These are phyloP conservation scores for Nomada hirtipes DNA, from an alignment of 2,888 invertebrate species.

Conservation along the genomic window DNA sequence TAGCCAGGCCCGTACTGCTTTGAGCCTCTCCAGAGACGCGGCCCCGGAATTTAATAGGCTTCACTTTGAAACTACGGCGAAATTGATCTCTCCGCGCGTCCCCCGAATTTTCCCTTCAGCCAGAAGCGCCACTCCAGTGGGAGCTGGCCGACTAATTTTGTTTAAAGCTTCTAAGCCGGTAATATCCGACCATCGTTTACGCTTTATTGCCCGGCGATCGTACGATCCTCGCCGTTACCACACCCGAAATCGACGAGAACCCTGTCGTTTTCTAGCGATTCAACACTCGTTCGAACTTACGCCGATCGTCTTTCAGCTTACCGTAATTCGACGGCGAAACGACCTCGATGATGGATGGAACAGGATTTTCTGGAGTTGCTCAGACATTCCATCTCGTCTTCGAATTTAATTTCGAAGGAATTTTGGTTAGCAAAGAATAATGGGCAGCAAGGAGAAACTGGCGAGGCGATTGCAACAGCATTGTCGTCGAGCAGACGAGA, in stretches of 20 bases:
- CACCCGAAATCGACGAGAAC: neutral
- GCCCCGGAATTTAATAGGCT: constrained; percentile 78
- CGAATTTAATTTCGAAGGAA: neutral
- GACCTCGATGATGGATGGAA: neutral
- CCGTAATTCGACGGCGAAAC: neutral
- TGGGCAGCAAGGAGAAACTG: neutral
- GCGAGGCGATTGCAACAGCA: constrained; percentile 4
- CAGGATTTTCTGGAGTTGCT: neutral
- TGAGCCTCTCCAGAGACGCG: constrained; percentile 74
- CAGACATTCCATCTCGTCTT: neutral
- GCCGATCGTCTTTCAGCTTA: neutral
- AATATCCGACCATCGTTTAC: constrained; percentile 53
- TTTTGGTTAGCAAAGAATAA: neutral
- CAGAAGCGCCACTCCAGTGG: constrained; percentile 40
- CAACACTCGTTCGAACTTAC: constrained; percentile 11
- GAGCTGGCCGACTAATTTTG: constrained; percentile 61
- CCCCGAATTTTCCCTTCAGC: constrained; percentile 66
- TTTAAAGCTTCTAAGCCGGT: constrained; percentile 47
- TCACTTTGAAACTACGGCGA: constrained; percentile 76
- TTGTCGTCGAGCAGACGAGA: neutral
- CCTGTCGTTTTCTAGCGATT: neutral
- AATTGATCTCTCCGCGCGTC: constrained; percentile 71
- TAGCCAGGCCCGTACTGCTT: constrained; percentile 61
- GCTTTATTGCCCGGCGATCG: constrained; percentile 41
- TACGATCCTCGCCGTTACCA: constrained; percentile 36